Percentiles rank a stretch among this genome's conserved stretches.
Evolutionary conservation across 37 sponge, comb jelly and placozoan species (phyloP).

Genomic region (Crambe crambe): DNA sequence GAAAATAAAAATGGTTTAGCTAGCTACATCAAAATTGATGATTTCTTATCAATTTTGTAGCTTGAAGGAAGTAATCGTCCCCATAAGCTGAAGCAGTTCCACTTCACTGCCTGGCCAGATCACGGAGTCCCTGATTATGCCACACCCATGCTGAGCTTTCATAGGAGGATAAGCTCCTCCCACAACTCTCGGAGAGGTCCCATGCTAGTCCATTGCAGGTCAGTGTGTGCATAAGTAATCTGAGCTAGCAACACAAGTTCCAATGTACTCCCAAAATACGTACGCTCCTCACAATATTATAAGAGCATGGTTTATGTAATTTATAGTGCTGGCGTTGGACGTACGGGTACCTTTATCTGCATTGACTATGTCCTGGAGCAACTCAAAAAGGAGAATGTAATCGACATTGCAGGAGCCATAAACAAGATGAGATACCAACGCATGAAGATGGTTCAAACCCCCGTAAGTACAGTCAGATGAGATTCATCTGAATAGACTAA

Average conservation of each 20-base stretch:
- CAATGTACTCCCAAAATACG: background rate
- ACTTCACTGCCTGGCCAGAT: conserved; percentile 80
- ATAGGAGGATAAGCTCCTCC: conserved; percentile 25
- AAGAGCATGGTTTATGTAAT: background rate
- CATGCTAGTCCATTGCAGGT: conserved; percentile 70
- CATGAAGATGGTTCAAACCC: conserved; percentile 68
- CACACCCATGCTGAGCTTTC: conserved; percentile 54
- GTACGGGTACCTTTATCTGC: conserved; percentile 80
- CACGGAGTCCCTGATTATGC: conserved; percentile 75
- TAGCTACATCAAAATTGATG: background rate
- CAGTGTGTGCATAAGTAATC: background rate
- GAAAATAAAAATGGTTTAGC: no score
- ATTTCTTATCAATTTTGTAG: background rate
- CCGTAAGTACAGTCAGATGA: conserved; percentile 37
- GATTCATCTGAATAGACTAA: no score
- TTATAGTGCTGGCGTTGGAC: conserved; percentile 81
- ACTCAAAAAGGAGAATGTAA: conserved; percentile 32
- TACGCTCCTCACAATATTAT: background rate
- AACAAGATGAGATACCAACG: conserved; percentile 59
- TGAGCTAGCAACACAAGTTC: background rate
- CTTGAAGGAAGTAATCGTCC: conserved; percentile 2
- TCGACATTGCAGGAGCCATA: conserved; percentile 57
- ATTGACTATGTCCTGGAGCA: conserved; percentile 70
- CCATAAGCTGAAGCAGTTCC: conserved; percentile 50
- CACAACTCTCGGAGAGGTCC: conserved; percentile 17